Conservation (phyloP, 2,113 vertebrate species). For the Sinosuthora webbiana region DNA sequence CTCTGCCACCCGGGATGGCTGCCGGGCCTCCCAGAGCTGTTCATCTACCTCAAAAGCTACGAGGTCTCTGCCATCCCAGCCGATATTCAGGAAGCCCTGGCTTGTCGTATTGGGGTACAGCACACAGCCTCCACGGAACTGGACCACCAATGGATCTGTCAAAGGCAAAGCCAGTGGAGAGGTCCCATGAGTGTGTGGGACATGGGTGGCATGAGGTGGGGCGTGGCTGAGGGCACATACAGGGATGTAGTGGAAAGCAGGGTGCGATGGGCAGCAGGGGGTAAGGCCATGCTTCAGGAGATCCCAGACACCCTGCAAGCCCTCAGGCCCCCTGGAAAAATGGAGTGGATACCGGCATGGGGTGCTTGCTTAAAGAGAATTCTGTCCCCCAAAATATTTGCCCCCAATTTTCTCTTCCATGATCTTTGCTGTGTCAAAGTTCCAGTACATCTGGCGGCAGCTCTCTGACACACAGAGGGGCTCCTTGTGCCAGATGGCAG, state of each 20-base stretch:
- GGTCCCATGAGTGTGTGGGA: not conserved
- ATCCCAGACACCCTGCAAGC: not conserved
- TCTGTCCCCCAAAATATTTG: not conserved
- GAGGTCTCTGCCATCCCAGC: not conserved
- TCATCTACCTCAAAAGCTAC: not conserved
- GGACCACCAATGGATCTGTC: not conserved
- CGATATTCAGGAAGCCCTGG: not conserved
- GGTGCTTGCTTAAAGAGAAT: not conserved
- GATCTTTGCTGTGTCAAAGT: not conserved
- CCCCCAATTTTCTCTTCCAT: not conserved
- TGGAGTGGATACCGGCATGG: rapidly evolving
- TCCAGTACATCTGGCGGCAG: not conserved
- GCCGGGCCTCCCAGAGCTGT: not conserved
- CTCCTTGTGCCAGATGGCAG: not conserved
- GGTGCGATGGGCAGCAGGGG: not conserved
- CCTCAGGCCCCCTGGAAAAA: not conserved
- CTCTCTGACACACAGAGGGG: not conserved
- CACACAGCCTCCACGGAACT: not conserved
- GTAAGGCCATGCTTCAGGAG: not conserved
- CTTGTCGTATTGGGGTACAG: not conserved
- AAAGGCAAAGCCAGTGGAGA: not conserved
- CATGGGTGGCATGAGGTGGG: rapidly evolving
- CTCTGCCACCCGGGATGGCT: not conserved
- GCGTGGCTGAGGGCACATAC: not conserved
- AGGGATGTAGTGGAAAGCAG: not conserved